Conservation (phyloP, 2,797 vertebrate genomes). For the Alauda arvensis region DNA sequence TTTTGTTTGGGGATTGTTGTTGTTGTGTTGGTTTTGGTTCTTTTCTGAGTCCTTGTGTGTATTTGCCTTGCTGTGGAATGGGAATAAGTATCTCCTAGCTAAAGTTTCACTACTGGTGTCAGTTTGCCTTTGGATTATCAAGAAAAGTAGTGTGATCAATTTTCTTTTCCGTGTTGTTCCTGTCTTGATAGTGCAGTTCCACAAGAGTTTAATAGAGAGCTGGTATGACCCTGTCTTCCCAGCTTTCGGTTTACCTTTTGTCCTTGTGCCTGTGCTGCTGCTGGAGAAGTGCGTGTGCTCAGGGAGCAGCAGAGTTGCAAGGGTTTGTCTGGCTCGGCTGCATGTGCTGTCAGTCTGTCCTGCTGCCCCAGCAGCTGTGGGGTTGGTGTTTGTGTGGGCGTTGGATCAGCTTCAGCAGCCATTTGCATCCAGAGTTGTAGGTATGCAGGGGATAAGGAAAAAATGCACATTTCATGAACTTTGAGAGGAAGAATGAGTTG, state of each 20-base stretch:
- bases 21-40: neutral
- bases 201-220: fast-evolving
- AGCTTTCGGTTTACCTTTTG: neutral
- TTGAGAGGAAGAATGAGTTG: neutral
- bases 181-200: neutral
- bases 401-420: neutral
- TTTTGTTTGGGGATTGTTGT: neutral
- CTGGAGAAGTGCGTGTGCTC: neutral
- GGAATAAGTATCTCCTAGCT: neutral
- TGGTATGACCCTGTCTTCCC: neutral
- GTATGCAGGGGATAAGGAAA: neutral
- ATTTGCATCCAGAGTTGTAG: neutral
- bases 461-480: neutral
- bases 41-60: neutral
- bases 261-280: neutral
- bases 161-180: neutral
- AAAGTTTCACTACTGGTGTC: neutral
- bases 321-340: neutral
- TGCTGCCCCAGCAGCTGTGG: neutral
- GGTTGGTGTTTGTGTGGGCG: neutral
- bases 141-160: neutral
- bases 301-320: neutral
- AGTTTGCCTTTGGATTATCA: neutral
- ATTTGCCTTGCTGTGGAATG: neutral
- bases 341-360: neutral